Evolutionary conservation across 1,140 invertebrate genomes (phyloP), one percentile per base, ranked within the genome.

Genomic region (Meloidogyne exigua): DNA sequence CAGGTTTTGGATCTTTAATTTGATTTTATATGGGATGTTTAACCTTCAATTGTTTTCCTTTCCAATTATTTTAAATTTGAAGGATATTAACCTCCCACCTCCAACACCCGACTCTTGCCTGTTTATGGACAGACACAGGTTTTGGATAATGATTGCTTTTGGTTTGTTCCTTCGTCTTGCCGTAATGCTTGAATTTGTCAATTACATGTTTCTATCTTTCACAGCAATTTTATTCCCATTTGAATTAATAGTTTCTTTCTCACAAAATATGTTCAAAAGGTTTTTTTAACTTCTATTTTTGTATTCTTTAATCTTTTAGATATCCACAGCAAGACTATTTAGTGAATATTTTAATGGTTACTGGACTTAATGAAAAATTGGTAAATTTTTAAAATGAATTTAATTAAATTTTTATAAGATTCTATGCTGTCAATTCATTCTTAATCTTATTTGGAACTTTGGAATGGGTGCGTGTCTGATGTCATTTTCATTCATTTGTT

Each of bases 251-350:
- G 21, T 36, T 39, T 4, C 1, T 32, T 32, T 57, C 13, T 49
- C 63, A n/a, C 62, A 78, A 21, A 36, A 23, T 7, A 72, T 62
- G 21, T n/a, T 25, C 11, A 39, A 36, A 69, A 75, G 44, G 49
- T 57, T n/a, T 9, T n/a, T n/a, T n/a, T n/a, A n/a, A n/a, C n/a
- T n/a, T 7, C 2, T n/a, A n/a, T n/a, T n/a, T n/a, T 57, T n/a
- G n/a, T n/a, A 57, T n/a, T 57, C 7, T n/a, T 18, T 7, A n/a
- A n/a, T n/a, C 21, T 57, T 57, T 57, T 57, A 57, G 49, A n/a
- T 78, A 78, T 57, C 66, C 77, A 15, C 78, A 77, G 28, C 42
- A 78, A 65, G 78, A 77, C n/a, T 74, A 67, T 36, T 25, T 65
- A 13, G 62, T 79, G 0, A 80, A 79, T 57, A 65, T 68, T 49